Evolutionary conservation across 2,797 vertebrate genomes (phyloP).

Genomic region (Sciurus carolinensis): DNA sequence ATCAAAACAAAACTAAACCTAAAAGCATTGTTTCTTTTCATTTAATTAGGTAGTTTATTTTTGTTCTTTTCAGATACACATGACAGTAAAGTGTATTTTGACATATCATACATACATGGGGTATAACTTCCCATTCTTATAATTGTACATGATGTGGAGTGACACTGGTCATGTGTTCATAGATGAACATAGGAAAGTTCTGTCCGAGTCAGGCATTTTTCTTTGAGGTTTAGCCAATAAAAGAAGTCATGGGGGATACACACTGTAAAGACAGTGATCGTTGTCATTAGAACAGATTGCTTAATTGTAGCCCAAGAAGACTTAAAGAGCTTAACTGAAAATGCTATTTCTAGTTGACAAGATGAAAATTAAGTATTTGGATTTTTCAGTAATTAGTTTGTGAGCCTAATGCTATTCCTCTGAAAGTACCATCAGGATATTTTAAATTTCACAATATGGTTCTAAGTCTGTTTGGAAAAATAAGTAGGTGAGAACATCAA

Average conservation of each 20-base stretch:
- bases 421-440: conserved; percentile 36
- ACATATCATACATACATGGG: no score
- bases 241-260: conserved; percentile 43
- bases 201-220: neutral
- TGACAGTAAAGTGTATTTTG: no score
- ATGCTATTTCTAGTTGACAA: neutral
- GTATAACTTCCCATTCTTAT: no score
- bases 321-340: neutral
- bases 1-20: neutral
- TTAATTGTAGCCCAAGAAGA: neutral
- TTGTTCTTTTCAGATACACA: no score
- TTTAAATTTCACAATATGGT: conserved; percentile 13
- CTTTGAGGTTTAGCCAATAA: neutral
- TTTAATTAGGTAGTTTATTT: no score
- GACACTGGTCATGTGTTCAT: no score
- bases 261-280: neutral
- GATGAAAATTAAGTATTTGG: conserved; percentile 34
- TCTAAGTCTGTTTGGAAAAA: conserved; percentile 41
- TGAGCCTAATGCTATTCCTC: neutral
- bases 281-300: conserved; percentile 15
- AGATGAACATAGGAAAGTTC: no score
- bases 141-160: no score
- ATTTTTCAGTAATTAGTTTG: conserved; percentile 34
- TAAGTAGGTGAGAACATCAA: neutral
- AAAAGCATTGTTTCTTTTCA: neutral